Percentiles rank a stretch among this genome's conserved stretches.
phyloP scores from a whole-genome alignment of 2,113 vertebrate genomes.

The Sclerurus mexicanus region DNA sequence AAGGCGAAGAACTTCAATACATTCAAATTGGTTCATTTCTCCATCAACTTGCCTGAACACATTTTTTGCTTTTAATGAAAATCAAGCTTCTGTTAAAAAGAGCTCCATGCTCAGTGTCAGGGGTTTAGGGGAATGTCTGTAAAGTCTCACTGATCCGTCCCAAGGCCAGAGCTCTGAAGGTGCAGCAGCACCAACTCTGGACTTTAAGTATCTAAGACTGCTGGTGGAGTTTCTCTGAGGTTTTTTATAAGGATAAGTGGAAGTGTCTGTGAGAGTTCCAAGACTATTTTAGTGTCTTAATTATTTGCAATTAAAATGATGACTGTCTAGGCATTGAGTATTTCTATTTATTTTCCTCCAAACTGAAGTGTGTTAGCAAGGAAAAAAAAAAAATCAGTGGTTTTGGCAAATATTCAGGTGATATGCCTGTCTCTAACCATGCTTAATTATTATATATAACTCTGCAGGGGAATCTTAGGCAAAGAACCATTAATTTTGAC shows the following conservation, averaged over 20 bases:
- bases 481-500: neutral
- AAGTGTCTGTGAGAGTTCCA: neutral
- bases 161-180: neutral
- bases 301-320: neutral
- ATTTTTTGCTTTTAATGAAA: conserved; percentile 1
- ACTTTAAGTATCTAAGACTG: neutral
- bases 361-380: neutral
- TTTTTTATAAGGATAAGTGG: neutral
- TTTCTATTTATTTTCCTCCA: conserved; percentile 1
- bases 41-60: conserved; percentile 1
- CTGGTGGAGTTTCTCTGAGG: neutral
- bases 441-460: neutral
- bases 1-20: neutral
- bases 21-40: conserved; percentile 33
- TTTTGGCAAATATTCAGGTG: conserved; percentile 29
- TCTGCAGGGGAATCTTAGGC: neutral
- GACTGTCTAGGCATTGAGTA: neutral
- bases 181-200: neutral
- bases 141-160: neutral
- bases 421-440: neutral
- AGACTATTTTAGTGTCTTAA: neutral
- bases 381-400: neutral
- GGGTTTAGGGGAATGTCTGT: neutral
- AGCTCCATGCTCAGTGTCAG: neutral
- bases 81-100: neutral